phyloP scores from a whole-genome alignment of 2,113 vertebrate genomes.

The Pangasianodon gigas region DNA sequence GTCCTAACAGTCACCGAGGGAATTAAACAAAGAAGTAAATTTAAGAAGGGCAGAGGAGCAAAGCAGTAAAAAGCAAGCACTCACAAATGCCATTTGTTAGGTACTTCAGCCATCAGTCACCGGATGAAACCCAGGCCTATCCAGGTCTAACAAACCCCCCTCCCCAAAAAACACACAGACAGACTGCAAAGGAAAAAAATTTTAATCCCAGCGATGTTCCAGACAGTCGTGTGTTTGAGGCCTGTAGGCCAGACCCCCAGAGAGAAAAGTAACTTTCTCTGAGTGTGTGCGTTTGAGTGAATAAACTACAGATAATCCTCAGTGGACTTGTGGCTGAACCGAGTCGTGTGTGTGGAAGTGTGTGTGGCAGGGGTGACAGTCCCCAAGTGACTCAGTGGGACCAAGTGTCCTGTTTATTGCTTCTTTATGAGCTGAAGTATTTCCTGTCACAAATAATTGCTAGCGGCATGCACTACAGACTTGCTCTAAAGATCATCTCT shows the following conservation, averaged over 20 bases:
- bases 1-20: background rate
- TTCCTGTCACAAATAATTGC: constrained; percentile 74
- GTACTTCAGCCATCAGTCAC: background rate
- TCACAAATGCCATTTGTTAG: constrained; percentile 3
- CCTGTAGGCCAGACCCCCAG: constrained; percentile 61
- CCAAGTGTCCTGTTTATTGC: constrained; percentile 46
- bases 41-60: constrained; percentile 7
- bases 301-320: constrained; percentile 58
- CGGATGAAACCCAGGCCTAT: constrained; percentile 13
- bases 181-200: background rate
- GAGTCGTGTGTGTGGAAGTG: constrained; percentile 41
- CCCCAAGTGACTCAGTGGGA: constrained; percentile 28
- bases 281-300: constrained; percentile 46
- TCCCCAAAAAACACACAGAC: background rate
- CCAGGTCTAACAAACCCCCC: background rate
- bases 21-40: constrained; percentile 10
- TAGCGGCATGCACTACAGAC: constrained; percentile 60
- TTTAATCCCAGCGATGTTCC: constrained; percentile 54
- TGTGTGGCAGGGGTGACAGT: constrained; percentile 44
- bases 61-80: background rate
- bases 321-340: constrained; percentile 56
- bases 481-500: constrained; percentile 22
- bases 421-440: constrained; percentile 59
- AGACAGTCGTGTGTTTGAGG: constrained; percentile 64
- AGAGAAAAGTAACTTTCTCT: constrained; percentile 27